Conservation (phyloP, 2,797 vertebrate species). For the Geotrypetes seraphini region DNA sequence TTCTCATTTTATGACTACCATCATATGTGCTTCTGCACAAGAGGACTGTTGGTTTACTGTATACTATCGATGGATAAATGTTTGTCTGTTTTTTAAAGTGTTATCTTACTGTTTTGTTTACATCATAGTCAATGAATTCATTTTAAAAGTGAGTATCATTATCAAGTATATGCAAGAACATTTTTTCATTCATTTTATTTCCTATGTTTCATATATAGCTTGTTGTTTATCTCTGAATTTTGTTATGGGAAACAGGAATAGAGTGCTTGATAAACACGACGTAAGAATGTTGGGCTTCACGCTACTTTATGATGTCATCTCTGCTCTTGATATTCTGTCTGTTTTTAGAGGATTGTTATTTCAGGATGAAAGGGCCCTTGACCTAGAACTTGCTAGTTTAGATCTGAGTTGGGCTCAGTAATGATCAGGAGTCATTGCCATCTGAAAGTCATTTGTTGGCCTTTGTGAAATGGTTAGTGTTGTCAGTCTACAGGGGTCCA, state of each 20-base stretch:
- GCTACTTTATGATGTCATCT: no score
- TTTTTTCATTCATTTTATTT: conserved; percentile 47
- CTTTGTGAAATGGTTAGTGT: neutral
- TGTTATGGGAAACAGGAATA: conserved; percentile 50
- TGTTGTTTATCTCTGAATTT: conserved; percentile 49
- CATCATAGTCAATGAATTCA: conserved; percentile 52
- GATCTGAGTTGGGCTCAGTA: no score
- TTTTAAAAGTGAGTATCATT: conserved; percentile 50
- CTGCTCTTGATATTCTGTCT: no score
- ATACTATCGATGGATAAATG: conserved; percentile 60
- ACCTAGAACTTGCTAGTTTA: no score
- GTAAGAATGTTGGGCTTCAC: conserved; percentile 49
- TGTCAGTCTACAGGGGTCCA: no score
- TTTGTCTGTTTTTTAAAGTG: conserved; percentile 60
- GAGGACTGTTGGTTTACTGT: conserved; percentile 52
- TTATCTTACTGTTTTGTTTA: conserved; percentile 71
- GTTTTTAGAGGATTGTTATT: no score
- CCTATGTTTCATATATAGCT: conserved; percentile 47
- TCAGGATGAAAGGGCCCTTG: no score
- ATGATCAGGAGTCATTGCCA: no score
- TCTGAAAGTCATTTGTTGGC: neutral
- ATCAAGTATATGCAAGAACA: conserved; percentile 47
- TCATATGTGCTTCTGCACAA: conserved; percentile 46
- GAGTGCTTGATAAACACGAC: conserved; percentile 42
- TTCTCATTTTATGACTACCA: conserved; percentile 49